These are phyloP conservation scores for Sinocyclocheilus maitianheensis DNA, from an alignment of 2,113 vertebrate genomes.

Conservation along the genomic window DNA sequence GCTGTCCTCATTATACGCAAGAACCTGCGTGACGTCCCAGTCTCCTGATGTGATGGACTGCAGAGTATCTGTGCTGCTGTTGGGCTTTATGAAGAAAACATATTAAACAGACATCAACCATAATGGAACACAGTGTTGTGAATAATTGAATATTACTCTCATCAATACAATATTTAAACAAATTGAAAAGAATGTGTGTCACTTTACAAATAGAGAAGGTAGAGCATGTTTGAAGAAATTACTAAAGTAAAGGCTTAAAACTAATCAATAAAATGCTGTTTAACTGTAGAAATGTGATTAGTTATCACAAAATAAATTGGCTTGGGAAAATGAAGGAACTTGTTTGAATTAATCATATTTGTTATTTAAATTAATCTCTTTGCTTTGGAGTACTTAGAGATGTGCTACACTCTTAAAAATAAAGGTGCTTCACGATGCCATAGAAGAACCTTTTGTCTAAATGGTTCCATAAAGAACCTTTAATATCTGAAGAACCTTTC, in stretches of 20 bases:
- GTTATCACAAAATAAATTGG: background rate
- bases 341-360: background rate
- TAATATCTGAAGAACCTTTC: no score
- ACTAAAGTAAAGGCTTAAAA: background rate
- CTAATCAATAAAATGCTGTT: background rate
- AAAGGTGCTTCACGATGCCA: no score
- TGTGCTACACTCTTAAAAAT: no score
- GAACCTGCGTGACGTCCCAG: constrained; percentile 93
- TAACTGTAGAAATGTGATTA: background rate
- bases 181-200: background rate
- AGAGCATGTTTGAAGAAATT: background rate
- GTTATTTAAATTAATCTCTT: background rate
- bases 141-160: background rate
- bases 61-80: constrained; percentile 88
- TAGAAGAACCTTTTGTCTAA: no score
- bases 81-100: constrained; percentile 78
- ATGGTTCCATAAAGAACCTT: no score
- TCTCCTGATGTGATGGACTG: constrained; percentile 94
- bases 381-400: no score
- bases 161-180: background rate
- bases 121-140: background rate
- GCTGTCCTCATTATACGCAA: constrained; percentile 88
- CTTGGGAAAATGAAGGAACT: background rate
- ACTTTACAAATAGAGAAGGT: background rate
- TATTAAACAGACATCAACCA: constrained; percentile 26